phyloP scores from a whole-genome alignment of 2,113 vertebrate species.

The Muscicapa adusta region DNA sequence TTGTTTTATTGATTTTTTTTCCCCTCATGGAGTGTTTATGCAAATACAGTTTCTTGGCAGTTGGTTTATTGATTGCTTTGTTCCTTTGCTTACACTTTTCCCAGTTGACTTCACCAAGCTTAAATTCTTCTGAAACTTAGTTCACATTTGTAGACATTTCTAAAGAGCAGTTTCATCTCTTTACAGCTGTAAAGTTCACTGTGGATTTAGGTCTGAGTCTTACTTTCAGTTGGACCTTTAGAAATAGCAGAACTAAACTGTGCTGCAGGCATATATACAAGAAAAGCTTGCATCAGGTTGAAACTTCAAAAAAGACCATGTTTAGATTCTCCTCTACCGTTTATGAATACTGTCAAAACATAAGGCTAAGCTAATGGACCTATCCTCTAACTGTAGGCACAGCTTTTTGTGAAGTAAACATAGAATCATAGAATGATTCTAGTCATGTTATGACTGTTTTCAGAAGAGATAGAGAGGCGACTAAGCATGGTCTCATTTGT shows the following conservation, averaged over 20 bases:
- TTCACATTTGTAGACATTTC: not conserved
- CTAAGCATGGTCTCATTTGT: not conserved
- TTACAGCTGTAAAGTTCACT: not conserved
- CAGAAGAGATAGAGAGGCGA: not conserved
- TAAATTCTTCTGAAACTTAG: not conserved
- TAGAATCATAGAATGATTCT: not conserved
- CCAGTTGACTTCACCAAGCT: not conserved
- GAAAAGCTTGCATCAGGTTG: not conserved
- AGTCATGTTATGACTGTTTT: not conserved
- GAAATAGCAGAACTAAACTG: not conserved
- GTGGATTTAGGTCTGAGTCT: not conserved
- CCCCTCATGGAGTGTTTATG: not conserved
- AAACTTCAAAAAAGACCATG: not conserved
- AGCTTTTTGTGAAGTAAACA: accelerated
- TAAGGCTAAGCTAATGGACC: not conserved
- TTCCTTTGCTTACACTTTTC: not conserved
- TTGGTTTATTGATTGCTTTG: not conserved
- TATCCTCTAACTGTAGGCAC: not conserved
- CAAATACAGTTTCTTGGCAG: not conserved
- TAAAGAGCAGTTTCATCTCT: not conserved
- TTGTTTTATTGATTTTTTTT: not conserved
- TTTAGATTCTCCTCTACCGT: not conserved
- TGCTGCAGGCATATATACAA: not conserved
- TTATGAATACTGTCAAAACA: not conserved
- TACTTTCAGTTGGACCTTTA: not conserved